These are phyloP conservation scores for Steinernema hermaphroditum DNA, from an alignment of 2,888 invertebrate species.

Conservation along the genomic window DNA sequence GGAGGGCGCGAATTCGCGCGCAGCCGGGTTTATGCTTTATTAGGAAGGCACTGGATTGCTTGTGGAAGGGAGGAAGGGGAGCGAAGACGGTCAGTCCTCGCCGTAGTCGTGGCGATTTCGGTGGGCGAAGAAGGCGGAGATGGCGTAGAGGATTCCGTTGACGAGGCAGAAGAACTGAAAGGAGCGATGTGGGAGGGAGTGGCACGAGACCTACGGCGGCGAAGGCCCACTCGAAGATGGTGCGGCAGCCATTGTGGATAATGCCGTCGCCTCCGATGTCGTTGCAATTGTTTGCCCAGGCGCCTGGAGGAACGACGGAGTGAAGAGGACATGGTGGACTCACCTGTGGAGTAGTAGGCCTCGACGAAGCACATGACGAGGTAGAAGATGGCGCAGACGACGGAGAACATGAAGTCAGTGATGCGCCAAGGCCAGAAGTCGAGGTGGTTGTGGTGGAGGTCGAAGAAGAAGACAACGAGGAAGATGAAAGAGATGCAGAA, in stretches of 20 bases:
- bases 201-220: conserved; percentile 55
- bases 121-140: conserved; percentile 30
- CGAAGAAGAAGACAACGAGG: conserved; percentile 62
- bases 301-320: conserved; percentile 31
- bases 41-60: too few relatives aligned
- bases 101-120: conserved; percentile 25
- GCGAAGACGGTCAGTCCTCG: neutral
- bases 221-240: conserved; percentile 64
- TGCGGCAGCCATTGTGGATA: conserved; percentile 62
- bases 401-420: conserved; percentile 59
- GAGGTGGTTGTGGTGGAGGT: conserved; percentile 56
- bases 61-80: too few relatives aligned
- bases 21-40: too few relatives aligned
- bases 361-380: conserved; percentile 58
- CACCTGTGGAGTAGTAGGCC: conserved; percentile 61
- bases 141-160: conserved; percentile 49
- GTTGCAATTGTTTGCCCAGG: conserved; percentile 66
- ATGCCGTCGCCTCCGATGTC: conserved; percentile 61
- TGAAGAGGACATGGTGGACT: neutral
- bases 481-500: conserved; percentile 63
- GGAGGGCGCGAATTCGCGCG: too few relatives aligned
- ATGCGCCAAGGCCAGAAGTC: conserved; percentile 63
- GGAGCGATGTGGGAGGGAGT: neutral
- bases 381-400: conserved; percentile 50
- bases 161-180: conserved; percentile 56